A percentile compares a stretch with the other conserved stretches of the same genome.
These are phyloP conservation scores for Sebastes glaucus DNA, from an alignment of 2,797 vertebrate genomes.

Conservation along the genomic window DNA sequence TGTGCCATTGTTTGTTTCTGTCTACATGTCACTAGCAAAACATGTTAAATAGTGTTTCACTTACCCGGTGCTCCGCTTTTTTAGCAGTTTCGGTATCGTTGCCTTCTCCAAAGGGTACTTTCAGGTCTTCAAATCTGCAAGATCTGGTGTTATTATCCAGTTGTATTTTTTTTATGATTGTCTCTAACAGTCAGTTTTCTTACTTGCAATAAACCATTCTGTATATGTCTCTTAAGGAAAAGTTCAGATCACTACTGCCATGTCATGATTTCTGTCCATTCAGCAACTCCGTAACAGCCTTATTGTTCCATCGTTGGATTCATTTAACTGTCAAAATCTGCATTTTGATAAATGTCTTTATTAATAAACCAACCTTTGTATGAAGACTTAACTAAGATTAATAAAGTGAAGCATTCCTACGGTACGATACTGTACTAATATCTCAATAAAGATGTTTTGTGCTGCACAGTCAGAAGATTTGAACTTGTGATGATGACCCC, in stretches of 20 bases:
- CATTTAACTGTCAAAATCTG: slow-evolving; percentile 59
- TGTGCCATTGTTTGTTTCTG: slow-evolving; percentile 67
- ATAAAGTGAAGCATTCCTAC: slow-evolving; percentile 69
- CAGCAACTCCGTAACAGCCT: slow-evolving; percentile 57
- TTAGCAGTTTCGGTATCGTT: slow-evolving; percentile 40
- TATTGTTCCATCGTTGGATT: slow-evolving; percentile 44
- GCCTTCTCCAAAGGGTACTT: slow-evolving; percentile 61
- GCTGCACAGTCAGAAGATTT: slow-evolving; percentile 28
- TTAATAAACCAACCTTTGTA: slow-evolving; percentile 64
- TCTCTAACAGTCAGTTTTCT: slow-evolving; percentile 51
- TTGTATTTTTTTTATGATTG: slow-evolving; percentile 42
- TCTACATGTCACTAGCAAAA: slow-evolving; percentile 48
- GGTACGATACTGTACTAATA: slow-evolving; percentile 35
- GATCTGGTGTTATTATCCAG: slow-evolving; percentile 39
- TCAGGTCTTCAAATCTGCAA: slow-evolving; percentile 60
- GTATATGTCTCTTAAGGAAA: slow-evolving; percentile 42
- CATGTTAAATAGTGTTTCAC: slow-evolving; percentile 50
- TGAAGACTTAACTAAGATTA: slow-evolving; percentile 59
- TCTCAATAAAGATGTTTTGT: slow-evolving; percentile 56
- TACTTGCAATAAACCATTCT: slow-evolving; percentile 66
- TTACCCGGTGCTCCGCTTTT: slow-evolving; percentile 66
- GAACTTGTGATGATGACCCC: neutral
- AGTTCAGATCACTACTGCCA: slow-evolving; percentile 41
- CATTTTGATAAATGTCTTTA: slow-evolving; percentile 69
- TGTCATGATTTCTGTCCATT: slow-evolving; percentile 45